These are phyloP conservation scores for Lycorma delicatula DNA, from an alignment of 1,140 invertebrate species.

Conservation along the genomic window DNA sequence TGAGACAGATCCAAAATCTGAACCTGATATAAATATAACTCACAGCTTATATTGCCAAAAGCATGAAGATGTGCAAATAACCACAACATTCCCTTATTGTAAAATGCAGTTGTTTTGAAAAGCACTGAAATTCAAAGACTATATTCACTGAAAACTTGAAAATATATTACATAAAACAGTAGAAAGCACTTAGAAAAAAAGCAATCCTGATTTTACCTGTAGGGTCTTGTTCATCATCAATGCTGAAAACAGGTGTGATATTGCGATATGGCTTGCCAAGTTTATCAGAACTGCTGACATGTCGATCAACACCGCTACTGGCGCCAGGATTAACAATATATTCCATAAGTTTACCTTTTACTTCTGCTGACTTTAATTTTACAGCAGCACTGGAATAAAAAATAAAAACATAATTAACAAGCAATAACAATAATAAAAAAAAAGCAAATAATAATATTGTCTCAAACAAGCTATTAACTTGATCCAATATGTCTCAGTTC, in stretches of 20 bases:
- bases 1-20: no score
- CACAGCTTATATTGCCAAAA: no score
- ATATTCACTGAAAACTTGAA: no score
- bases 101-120: no score
- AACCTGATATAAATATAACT: no score
- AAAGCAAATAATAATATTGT: not conserved
- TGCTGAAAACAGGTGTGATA: slow-evolving; percentile 87
- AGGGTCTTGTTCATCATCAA: slow-evolving; percentile 81
- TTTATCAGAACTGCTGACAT: slow-evolving; percentile 71
- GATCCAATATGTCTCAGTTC: not conserved
- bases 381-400: slow-evolving; percentile 30
- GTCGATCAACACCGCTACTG: slow-evolving; percentile 46
- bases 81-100: no score
- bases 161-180: no score
- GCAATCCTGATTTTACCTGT: slow-evolving; percentile 14
- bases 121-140: no score
- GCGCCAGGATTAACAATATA: slow-evolving; percentile 84
- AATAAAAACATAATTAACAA: not conserved
- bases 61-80: no score
- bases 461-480: no score
- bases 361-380: slow-evolving; percentile 82
- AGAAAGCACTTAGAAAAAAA: no score
- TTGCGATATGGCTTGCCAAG: slow-evolving; percentile 83
- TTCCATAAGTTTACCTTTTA: slow-evolving; percentile 87
- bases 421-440: not conserved